Base-by-base conservation (phyloP, 1,140 invertebrate species). In the Drosophila parvula region DNA sequence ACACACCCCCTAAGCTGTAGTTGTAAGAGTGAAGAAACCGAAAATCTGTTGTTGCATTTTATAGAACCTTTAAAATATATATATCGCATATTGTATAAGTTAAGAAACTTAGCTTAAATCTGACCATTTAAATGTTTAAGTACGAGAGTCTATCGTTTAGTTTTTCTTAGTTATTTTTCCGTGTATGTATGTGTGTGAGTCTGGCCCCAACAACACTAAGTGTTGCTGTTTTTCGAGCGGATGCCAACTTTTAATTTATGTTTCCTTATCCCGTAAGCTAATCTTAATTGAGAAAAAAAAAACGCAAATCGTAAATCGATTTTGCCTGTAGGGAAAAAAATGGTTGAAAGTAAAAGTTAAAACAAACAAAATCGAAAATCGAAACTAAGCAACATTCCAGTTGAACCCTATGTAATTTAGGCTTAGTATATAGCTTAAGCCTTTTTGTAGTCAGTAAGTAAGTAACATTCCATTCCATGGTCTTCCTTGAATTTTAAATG, bases 401-500 rank as follows among this genome's bases (percentile, higher is more conserved):
- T 83, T 89, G 65, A 57, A 67, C 32, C 73, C 56, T 78, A 71
- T 68, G 56, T 71, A 76, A 77, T 32, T 77, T 69, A 76, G 74
- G 43, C 48, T 51, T 71, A 74, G 60, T 40, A 47, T 53, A 69
- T 58, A 38, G 51, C 32, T 32, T 74, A 81, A 63, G 41, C 30
- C 65, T 76, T 53, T 38, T 60, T 68, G 27, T 74, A 77, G 75
- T 76, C 41, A 5, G 32, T 53, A 53, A 55, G 10, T 47, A 40
- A 69, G 44, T 60, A 43, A 82, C 76, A 69, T 89, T 89, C 80
- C 84, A 89, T 81, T 89, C 80, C 84, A 89, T 81, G 78, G 84
- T 89, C 84, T 89, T 89, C 84, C 84, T 89, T 89, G 56, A 89
- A 81, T 84, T 83, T 83, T 45, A 83, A 88, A 89, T 83, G 83